These are phyloP conservation scores for Hirundichthys speculiger DNA, from an alignment of 2,113 vertebrate species.

Conservation along the genomic window DNA sequence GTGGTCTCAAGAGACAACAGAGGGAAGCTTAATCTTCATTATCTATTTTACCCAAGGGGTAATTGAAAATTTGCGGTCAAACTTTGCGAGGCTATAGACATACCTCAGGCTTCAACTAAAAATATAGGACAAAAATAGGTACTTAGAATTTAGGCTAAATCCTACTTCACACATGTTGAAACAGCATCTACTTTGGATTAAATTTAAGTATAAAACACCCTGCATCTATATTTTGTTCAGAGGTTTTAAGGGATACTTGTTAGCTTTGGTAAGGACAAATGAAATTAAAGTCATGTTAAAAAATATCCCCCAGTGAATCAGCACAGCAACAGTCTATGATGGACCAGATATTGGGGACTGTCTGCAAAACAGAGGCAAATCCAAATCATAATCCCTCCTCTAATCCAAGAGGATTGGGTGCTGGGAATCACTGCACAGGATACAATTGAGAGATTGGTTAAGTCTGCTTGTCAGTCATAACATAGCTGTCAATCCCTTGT, in stretches of 20 bases:
- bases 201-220: background rate
- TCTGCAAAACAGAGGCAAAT: conserved; percentile 68
- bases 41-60: conserved; percentile 8
- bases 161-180: background rate
- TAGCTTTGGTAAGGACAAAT: background rate
- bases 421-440: conserved; percentile 55
- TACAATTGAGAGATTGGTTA: conserved; percentile 73
- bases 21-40: conserved; percentile 20
- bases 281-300: background rate
- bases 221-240: background rate
- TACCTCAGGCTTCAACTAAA: conserved; percentile 28
- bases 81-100: conserved; percentile 19
- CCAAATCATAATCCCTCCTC: conserved; percentile 78
- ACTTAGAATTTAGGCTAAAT: conserved; percentile 15
- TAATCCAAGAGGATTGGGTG: conserved; percentile 79
- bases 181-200: background rate
- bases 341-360: conserved; percentile 53
- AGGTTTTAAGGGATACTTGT: background rate
- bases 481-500: conserved; percentile 72
- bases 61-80: conserved; percentile 22
- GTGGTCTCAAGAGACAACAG: background rate
- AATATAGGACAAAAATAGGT: conserved; percentile 17
- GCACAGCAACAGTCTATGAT: conserved; percentile 20
- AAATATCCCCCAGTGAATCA: conserved; percentile 14
- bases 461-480: conserved; percentile 77